Percentiles rank a stretch among this genome's conserved stretches.
Evolutionary conservation across 2,113 vertebrate genomes (phyloP).

Genomic region (Alectura lathami): DNA sequence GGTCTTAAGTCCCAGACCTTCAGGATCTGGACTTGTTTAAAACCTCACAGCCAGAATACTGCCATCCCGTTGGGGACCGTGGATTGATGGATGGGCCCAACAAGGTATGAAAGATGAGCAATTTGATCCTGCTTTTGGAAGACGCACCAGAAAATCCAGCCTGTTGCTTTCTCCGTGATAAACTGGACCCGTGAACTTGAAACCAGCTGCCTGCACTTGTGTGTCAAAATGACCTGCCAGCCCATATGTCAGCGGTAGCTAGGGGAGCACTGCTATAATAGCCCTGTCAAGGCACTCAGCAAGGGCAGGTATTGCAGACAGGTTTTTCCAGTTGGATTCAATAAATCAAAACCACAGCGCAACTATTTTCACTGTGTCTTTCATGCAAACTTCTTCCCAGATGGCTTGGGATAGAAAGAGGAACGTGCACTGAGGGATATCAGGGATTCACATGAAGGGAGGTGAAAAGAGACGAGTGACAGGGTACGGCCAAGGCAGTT

Average conservation of each 20-base stretch:
- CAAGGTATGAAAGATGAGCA: not conserved
- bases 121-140: not conserved
- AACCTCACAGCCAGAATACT: not conserved
- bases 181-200: not conserved
- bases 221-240: not conserved
- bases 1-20: not conserved
- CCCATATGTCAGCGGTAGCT: not conserved
- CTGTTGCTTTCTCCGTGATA: not conserved
- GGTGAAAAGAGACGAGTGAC: not conserved
- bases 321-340: not conserved
- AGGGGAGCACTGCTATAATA: not conserved
- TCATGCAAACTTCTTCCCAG: conserved; percentile 10
- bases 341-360: conserved; percentile 29
- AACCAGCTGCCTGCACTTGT: not conserved
- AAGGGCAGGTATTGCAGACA: not conserved
- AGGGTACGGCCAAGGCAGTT: not conserved
- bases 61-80: not conserved
- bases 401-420: not conserved
- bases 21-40: not conserved
- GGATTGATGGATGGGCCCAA: not conserved
- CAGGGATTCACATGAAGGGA: not conserved
- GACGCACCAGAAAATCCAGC: not conserved
- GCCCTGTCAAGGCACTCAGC: not conserved
- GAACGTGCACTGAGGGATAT: not conserved
- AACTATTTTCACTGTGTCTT: not conserved